Percentiles rank a stretch among this genome's conserved stretches.
Conservation (phyloP, 2,888 invertebrate genomes). For the Drosophila demipolita region DNA sequence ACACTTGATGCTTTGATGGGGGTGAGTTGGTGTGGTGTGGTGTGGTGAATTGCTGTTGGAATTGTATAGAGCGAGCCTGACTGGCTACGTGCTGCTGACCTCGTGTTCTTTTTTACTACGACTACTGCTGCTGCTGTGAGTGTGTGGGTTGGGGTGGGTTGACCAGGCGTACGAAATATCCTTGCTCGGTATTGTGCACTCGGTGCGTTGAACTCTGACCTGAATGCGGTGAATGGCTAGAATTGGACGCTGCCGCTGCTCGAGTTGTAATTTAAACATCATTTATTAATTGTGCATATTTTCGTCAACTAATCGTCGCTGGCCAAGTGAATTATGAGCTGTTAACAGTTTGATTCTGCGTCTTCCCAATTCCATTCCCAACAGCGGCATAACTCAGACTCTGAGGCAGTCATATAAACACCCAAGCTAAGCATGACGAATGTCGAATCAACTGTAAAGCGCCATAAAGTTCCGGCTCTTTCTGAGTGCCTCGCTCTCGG, state of each 20-base stretch:
- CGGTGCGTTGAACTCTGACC: constrained; percentile 72
- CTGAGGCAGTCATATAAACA: constrained; percentile 20
- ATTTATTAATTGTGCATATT: constrained; percentile 68
- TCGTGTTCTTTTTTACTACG: constrained; percentile 74
- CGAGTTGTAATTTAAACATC: constrained; percentile 60
- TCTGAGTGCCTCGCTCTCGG: constrained; percentile 34
- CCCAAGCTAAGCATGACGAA: constrained; percentile 55
- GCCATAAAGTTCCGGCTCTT: constrained; percentile 71
- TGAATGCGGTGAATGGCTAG: constrained; percentile 45
- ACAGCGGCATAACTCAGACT: constrained; percentile 31
- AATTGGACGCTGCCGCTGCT: constrained; percentile 30
- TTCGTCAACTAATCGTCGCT: constrained; percentile 61
- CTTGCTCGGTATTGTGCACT: constrained; percentile 55
- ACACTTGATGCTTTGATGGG: constrained; percentile 15
- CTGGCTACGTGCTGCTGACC: constrained; percentile 66
- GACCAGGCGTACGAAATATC: constrained; percentile 62
- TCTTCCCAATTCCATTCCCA: constrained; percentile 28
- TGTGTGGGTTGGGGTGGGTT: constrained; percentile 5
- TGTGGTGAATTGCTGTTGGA: constrained; percentile 3
- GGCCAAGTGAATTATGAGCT: constrained; percentile 30
- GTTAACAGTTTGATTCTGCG: constrained; percentile 14
- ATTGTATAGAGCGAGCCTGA: background rate
- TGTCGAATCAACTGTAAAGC: constrained; percentile 66
- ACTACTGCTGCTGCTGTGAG: background rate
- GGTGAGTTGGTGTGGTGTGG: background rate